These are phyloP conservation scores for Spizaetus ornatus DNA, from an alignment of 2,113 vertebrate species.

Conservation along the genomic window DNA sequence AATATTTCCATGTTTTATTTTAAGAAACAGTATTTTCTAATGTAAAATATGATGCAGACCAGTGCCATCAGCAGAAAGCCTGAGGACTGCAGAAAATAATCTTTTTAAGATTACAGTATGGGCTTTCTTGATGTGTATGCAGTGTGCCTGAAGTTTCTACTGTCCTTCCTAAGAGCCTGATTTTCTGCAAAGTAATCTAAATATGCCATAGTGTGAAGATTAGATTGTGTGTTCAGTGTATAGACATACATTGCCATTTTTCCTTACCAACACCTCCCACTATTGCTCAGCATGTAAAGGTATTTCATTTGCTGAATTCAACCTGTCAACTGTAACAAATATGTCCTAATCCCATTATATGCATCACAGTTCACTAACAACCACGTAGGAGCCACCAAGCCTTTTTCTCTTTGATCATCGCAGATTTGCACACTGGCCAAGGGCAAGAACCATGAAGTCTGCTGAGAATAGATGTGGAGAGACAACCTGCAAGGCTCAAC, in stretches of 20 bases:
- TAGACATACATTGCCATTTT: background rate
- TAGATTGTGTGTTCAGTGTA: background rate
- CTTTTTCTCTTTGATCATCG: slow-evolving; percentile 47
- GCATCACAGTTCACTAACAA: slow-evolving; percentile 33
- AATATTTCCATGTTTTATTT: background rate
- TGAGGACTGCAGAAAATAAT: background rate
- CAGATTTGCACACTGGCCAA: slow-evolving; percentile 27
- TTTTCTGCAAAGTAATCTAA: background rate
- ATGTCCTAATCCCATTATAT: slow-evolving; percentile 49
- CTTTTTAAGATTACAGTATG: background rate
- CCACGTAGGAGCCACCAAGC: background rate
- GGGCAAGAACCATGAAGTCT: slow-evolving; percentile 28
- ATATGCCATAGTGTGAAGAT: background rate
- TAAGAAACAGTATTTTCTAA: background rate
- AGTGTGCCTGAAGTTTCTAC: background rate
- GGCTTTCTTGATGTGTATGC: background rate
- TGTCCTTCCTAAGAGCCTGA: background rate
- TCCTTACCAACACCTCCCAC: background rate
- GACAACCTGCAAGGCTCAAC: slow-evolving; percentile 11
- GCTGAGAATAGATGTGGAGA: background rate
- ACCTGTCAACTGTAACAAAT: slow-evolving; percentile 43
- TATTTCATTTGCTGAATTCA: slow-evolving; percentile 53
- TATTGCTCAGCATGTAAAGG: background rate
- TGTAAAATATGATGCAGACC: background rate
- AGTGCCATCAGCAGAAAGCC: background rate